phyloP scores from a whole-genome alignment of 2,113 vertebrate species.

The Clarias batrachus region DNA sequence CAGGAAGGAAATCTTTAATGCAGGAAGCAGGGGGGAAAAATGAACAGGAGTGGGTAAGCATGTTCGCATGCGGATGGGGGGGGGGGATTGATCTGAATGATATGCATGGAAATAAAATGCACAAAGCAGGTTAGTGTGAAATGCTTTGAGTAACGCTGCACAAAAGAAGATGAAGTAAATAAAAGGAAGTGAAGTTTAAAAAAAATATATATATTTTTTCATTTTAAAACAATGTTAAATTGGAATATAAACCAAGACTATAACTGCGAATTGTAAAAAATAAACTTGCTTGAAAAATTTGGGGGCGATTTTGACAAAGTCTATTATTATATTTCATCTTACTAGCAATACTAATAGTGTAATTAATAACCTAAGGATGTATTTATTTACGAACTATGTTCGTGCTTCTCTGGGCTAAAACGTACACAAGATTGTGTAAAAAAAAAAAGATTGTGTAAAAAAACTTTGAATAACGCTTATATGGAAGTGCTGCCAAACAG shows the following conservation, averaged over 20 bases:
- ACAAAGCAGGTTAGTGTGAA: background rate
- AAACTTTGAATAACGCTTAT: no score
- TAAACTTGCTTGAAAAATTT: no score
- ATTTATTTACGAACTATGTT: no score
- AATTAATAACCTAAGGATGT: no score
- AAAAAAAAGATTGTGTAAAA: no score
- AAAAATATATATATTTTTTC: no score
- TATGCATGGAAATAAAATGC: background rate
- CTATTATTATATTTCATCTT: no score
- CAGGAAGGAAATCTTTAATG: conserved; percentile 18
- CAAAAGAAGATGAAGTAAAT: background rate
- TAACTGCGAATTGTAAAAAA: background rate
- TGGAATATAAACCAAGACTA: background rate
- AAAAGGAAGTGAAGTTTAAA: background rate
- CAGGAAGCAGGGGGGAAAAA: conserved; percentile 2
- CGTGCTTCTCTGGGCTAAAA: no score
- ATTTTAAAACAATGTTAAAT: background rate
- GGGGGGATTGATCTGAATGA: background rate
- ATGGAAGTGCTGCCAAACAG: no score
- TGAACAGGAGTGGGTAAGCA: background rate
- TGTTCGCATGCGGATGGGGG: background rate
- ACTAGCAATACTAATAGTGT: no score
- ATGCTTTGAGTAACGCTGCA: background rate
- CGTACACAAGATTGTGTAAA: no score
- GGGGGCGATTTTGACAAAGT: no score